These are phyloP conservation scores for Habroteleia sp. DNA, from an alignment of 2,888 invertebrate species.

Conservation along the genomic window DNA sequence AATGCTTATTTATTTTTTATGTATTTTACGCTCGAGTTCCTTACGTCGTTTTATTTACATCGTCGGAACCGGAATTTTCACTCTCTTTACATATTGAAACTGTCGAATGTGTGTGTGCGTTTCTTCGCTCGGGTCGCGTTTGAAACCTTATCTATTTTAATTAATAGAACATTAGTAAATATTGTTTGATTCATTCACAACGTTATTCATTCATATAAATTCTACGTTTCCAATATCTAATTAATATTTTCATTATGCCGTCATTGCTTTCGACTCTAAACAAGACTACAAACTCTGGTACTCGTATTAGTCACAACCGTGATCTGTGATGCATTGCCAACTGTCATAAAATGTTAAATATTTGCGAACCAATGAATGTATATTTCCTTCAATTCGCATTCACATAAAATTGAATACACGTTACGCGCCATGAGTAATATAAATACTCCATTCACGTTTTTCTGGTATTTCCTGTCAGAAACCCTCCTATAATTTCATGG, in stretches of 20 bases:
- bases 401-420: constrained; percentile 63
- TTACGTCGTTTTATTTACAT: too few species aligned
- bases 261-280: constrained; percentile 16
- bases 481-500: constrained; percentile 69
- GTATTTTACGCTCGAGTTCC: too few species aligned
- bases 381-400: constrained; percentile 52
- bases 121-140: too few species aligned
- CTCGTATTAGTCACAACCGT: constrained; percentile 14
- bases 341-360: constrained; percentile 58
- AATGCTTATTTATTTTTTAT: too few species aligned
- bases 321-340: constrained; percentile 38
- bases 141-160: too few species aligned
- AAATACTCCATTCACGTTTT: constrained; percentile 75
- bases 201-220: neutral
- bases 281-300: constrained; percentile 21
- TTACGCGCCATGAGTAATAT: constrained; percentile 72
- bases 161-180: too few species aligned
- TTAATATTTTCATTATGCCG: constrained; percentile 22
- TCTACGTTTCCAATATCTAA: constrained; percentile 13
- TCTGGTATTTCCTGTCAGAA: constrained; percentile 74
- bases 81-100: too few species aligned
- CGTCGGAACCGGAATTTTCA: too few species aligned
- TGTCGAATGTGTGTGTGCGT: too few species aligned
- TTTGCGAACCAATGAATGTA: constrained; percentile 42
- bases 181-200: too few species aligned